Base-by-base conservation (phyloP, 2,797 vertebrate species). In the Anabas testudineus region DNA sequence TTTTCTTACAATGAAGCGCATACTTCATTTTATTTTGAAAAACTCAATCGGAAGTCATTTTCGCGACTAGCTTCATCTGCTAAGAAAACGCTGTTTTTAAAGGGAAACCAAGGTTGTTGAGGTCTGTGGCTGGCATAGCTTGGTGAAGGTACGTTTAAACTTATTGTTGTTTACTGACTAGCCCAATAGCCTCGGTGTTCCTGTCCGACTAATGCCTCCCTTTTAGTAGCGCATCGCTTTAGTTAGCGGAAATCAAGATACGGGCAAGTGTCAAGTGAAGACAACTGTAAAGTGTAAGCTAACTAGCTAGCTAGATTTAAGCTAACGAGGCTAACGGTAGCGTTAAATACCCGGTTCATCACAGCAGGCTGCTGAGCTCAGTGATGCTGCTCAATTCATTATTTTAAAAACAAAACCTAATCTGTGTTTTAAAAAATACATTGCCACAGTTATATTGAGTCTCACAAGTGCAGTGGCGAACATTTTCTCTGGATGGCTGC, bases 91-190 rank as follows among this genome's bases (percentile, higher is more conserved):
- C 30, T 72, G 62, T 74, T 89, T 88, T 85, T 87, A 87, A 89
- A 91, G 83, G 88, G 90, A 91, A 88, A 89, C 70, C 88, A 89
- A 92, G 91, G 89, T 91, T 92, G 91, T 85, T 71, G 83, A 75
- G 86, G 80, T 87, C 57, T 72, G 83, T 47, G 76, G 64, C 71
- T 78, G 81, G 69, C 71, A 41, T 41, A 79, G 85, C 83, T n/a
- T 84, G 78, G 66, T 65, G 85, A 78, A 82, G 91, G 91, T 91
- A 89, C 30, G 91, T 82, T 34, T 10, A 10, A 8, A 32, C 14
- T 46, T 18, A 0, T 47, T 24, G 57, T 24, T 61, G 1, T 18
- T 7, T 9, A 2, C 4, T 7, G 5, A 3, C 54, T 42, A 22
- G 15, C 2, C 1, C 21, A 0, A 2, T 21, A 7, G 0, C 3